Evolutionary conservation across 2,888 invertebrate species (phyloP).

Genomic region (Lomographa bimaculata): DNA sequence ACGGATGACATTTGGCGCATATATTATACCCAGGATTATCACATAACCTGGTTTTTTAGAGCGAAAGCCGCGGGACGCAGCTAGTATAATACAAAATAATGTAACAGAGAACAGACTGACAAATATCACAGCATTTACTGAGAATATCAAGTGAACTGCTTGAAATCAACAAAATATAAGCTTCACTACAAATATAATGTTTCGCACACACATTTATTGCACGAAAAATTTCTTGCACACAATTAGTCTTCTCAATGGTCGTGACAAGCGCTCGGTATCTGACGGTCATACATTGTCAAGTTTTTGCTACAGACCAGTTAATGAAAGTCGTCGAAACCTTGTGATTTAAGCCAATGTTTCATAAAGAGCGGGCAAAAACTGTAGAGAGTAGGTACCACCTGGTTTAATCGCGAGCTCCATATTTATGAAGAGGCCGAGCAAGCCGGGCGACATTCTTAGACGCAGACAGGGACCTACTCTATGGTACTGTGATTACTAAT

Average conservation of each 20-base stretch:
- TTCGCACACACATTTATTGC: no score
- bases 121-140: no score
- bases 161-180: no score
- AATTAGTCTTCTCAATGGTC: conserved; percentile 14
- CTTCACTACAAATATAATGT: no score
- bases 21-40: no score
- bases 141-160: no score
- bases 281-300: conserved; percentile 17
- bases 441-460: conserved; percentile 72
- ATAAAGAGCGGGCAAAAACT: conserved; percentile 56
- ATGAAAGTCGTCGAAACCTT: conserved; percentile 35
- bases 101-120: no score
- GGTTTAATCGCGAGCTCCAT: conserved; percentile 73
- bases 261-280: conserved; percentile 2
- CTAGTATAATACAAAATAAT: no score
- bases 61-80: no score
- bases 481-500: conserved; percentile 47
- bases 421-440: conserved; percentile 68
- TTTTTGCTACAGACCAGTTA: conserved; percentile 20
- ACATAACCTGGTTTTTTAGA: no score
- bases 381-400: conserved; percentile 42
- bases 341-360: conserved; percentile 44
- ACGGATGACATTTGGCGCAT: no score
- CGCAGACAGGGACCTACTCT: conserved; percentile 37
- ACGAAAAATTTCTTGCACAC: no score